Evolutionary conservation across 1,140 invertebrate genomes (phyloP), one percentile per base, ranked within the genome.

Genomic region (Pseudobourletiella spinata): DNA sequence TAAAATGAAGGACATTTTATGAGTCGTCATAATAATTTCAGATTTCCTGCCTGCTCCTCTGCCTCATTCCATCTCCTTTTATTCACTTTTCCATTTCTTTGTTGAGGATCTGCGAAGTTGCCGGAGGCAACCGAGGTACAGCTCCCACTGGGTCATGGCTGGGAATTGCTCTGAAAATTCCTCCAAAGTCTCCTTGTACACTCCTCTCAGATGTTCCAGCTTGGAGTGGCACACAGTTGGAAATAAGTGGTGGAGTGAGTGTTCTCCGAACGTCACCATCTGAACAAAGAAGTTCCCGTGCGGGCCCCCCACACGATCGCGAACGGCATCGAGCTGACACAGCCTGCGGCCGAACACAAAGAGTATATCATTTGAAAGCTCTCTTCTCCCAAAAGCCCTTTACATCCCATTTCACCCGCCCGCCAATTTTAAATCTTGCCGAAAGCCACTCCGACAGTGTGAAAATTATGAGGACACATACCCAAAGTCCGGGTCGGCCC

Each of bases 401-500:
- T 39, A 39, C 35, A 39, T n/a, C 11, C 35, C n/a, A 39, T 39
- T 11, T 11, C n/a, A 11, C 11, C n/a, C 11, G 35, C 11, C 11
- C n/a, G 11, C n/a, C 35, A 11, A 11, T 39, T 39, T n/a, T n/a
- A n/a, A n/a, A n/a, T n/a, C n/a, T n/a, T n/a, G n/a, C n/a, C n/a
- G n/a, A n/a, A n/a, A n/a, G n/a, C n/a, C n/a, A n/a, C n/a, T n/a
- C n/a, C 35, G 35, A 39, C 11, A 39, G 35, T 11, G 35, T 11
- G 35, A 39, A n/a, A n/a, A n/a, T n/a, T n/a, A n/a, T n/a, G n/a
- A n/a, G n/a, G 35, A 8, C 6, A 32, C 8, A 29, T 57, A 67
- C 63, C 66, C 66, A 63, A 68, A 68, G 48, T 68, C 66, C 18
- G 66, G 59, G 28, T 65, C 60, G n/a, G 39, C 25, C 0, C 66